Evolutionary conservation across 1,140 invertebrate genomes (phyloP), one percentile per base, ranked within the genome.

Genomic region (Campodea augens): DNA sequence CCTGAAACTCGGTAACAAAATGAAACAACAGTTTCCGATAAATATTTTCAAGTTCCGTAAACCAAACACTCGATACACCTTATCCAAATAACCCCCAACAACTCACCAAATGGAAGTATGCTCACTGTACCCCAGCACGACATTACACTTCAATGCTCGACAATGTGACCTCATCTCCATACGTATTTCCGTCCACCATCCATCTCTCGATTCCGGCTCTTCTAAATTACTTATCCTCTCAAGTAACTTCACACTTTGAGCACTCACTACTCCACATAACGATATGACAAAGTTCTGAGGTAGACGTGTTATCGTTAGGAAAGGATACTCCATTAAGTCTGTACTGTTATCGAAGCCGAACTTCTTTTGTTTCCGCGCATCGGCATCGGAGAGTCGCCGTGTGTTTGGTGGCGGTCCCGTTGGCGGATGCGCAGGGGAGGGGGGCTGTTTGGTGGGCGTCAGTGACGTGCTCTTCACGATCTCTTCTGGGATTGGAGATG

Each of bases 151-250:
- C 25, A 97, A 65, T 15, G 88, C 79, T 44, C 86, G 69, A 3
- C 85, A 83, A 61, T 97, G 90, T 4, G 87, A 88, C 2, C 89
- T 67, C 45, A 96, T 79, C 72, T 97, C 91, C 64, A 89, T 90
- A 37, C 91, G 67, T 10, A 96, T 67, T 65, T 96, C 90, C 0
- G 79, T 89, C 90, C 90, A 96, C 90, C 91, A 96, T 5, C 75
- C 74, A 57, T 93, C 90, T 27, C 91, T 69, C 1, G 84, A 78
- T 57, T 92, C 87, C 1, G 84, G 81, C 57, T 93, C 89, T 60
- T 90, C 85, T 46, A 77, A 61, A 60, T 78, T 81, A 13, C 74
- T 74, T 32, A 86, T 83, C 48, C 79, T 66, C 57, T 88, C 84
- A 1, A 92, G 60, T 15, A 92, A 60, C 65, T 93, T 93, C 0